Evolutionary conservation across 2,888 invertebrate genomes (phyloP), one percentile per base, ranked within the genome.

Genomic region (Cataglyphis cursor): DNA sequence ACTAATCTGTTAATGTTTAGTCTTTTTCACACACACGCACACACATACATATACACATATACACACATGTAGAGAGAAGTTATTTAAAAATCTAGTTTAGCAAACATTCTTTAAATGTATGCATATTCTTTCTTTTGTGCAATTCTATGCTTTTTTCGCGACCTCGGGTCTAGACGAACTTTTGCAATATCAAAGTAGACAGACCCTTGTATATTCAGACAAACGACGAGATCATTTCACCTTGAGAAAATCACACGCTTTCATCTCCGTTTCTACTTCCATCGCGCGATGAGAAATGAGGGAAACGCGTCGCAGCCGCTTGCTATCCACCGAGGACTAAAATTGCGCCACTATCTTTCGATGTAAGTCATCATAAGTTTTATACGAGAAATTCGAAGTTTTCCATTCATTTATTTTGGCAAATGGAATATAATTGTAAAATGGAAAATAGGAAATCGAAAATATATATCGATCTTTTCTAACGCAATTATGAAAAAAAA

Each of bases 161-260:
- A 86, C 90, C 72, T 87, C 15, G 65, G 81, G 90, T 91, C 89
- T 90, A 89, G 92, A 92, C 91, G 89, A 90, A 90, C 92, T 91
- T 90, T 91, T 89, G 90, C 89, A 89, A 92, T 91, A 91, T 91
- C 86, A 85, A 76, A 87, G 80, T 81, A 89, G 88, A 78, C 78
- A 54, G 48, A 57, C 72, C 38, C 41, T 44, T 59, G 44, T 76
- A 76, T n/a, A 76, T 72, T 51, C 73, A 76, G 76, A 76, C 72
- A 76, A 76, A 76, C 76, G 76, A 72, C 76, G 73, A 76, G 73
- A 76, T 76, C 73, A 73, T 35, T 48, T 28, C 35, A 44, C 44
- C 62, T 62, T 70, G 76, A 80, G 80, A 54, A 54, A 81, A 80
- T 78, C 64, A 41, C 81, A 81, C 78, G 78, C 80, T 75, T 80